These are phyloP conservation scores for Geophilus truncorum DNA, from an alignment of 2,888 invertebrate species.

Conservation along the genomic window DNA sequence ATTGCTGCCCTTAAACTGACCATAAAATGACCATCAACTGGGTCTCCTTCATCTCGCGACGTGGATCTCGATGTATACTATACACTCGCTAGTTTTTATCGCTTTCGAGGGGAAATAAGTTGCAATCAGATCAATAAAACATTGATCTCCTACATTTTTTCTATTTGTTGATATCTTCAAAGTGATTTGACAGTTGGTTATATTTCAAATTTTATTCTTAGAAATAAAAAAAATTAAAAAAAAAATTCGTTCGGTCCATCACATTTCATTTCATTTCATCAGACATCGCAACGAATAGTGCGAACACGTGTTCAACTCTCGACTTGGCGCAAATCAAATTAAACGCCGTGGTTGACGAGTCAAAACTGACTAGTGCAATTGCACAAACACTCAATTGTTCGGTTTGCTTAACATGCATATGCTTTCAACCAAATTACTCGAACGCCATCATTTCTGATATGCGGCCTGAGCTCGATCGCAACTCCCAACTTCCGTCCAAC, in stretches of 20 bases:
- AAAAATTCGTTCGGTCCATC: background rate
- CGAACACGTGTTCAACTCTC: slow-evolving; percentile 10
- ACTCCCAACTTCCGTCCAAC: background rate
- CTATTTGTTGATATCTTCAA: too few species aligned
- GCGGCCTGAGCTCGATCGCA: background rate
- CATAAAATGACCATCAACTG: background rate
- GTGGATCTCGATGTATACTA: background rate
- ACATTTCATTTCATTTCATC: background rate
- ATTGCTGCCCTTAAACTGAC: background rate
- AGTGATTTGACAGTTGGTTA: too few species aligned
- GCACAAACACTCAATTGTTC: background rate
- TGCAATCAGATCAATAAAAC: too few species aligned
- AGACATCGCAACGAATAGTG: background rate
- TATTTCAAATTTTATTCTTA: background rate
- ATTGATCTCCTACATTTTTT: too few species aligned
- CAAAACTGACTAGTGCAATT: background rate
- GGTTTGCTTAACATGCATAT: slow-evolving; percentile 7
- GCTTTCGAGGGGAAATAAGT: too few species aligned
- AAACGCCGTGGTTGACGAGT: background rate
- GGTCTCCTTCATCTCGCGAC: background rate
- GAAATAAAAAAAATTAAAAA: background rate
- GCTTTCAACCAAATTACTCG: slow-evolving; percentile 18
- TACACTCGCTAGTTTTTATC: too few species aligned
- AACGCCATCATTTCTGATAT: background rate
- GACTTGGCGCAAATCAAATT: slow-evolving; percentile 12